A percentile compares a stretch with the other conserved stretches of the same genome.
Conservation (phyloP, 2,797 vertebrate species). For the Columba guinea region DNA sequence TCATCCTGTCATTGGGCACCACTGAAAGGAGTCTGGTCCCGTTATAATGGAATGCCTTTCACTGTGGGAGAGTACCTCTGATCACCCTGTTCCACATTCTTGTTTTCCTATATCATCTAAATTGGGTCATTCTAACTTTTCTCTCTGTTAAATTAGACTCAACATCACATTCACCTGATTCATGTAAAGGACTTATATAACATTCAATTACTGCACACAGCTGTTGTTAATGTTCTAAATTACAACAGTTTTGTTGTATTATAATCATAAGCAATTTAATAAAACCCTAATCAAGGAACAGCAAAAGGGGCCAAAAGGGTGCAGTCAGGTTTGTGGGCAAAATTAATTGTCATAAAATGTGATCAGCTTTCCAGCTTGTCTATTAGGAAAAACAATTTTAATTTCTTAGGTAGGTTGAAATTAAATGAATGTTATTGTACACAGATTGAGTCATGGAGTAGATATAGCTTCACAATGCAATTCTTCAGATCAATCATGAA, state of each 20-base stretch:
- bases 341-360: neutral
- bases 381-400: neutral
- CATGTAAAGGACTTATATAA: neutral
- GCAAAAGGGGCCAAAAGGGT: neutral
- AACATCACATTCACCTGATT: neutral
- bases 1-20: too few species aligned
- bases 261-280: neutral
- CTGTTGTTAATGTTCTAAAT: neutral
- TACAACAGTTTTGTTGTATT: neutral
- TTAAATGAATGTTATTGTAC: neutral
- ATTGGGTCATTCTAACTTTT: neutral
- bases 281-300: neutral
- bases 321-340: neutral
- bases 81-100: neutral
- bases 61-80: neutral
- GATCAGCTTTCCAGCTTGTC: neutral
- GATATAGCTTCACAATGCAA: neutral
- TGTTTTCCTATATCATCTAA: neutral
- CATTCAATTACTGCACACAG: neutral
- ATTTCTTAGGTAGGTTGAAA: neutral
- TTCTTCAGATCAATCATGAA: neutral
- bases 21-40: too few species aligned
- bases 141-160: neutral
- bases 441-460: neutral
- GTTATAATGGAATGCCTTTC: neutral